These are phyloP conservation scores for Drosophila fuyamai DNA, from an alignment of 1,140 invertebrate species.

Conservation along the genomic window DNA sequence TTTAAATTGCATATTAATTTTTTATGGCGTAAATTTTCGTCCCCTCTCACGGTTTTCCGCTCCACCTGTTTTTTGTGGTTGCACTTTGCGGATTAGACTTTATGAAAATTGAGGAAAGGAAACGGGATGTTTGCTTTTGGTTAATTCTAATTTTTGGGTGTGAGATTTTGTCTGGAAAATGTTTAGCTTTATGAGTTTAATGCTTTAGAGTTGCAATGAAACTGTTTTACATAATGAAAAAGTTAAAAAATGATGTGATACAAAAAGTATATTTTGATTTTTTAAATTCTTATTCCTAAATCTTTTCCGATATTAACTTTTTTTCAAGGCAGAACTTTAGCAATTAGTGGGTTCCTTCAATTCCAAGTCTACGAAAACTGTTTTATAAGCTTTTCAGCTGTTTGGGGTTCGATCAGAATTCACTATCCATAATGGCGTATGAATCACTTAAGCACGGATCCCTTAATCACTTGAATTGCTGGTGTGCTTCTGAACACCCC, in stretches of 20 bases:
- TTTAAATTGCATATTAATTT: conserved; percentile 75
- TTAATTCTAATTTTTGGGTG: conserved; percentile 27
- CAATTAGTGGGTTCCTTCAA: too few relatives aligned
- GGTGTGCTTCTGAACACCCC: conserved; percentile 14
- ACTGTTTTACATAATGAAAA: too few relatives aligned
- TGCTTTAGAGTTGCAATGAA: background rate
- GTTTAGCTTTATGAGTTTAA: conserved; percentile 9
- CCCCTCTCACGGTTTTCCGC: conserved; percentile 1
- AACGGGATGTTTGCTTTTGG: conserved; percentile 12
- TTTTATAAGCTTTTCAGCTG: too few relatives aligned
- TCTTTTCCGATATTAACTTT: too few relatives aligned
- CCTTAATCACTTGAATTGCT: conserved; percentile 39
- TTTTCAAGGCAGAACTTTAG: too few relatives aligned
- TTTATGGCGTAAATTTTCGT: conserved; percentile 48
- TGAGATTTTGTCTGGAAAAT: background rate
- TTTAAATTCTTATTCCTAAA: too few relatives aligned
- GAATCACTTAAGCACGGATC: conserved; percentile 14
- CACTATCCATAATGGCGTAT: conserved; percentile 5
- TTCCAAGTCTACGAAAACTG: too few relatives aligned
- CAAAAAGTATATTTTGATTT: too few relatives aligned
- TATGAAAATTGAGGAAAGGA: background rate
- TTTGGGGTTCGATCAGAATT: background rate
- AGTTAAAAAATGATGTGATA: too few relatives aligned
- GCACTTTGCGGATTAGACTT: conserved; percentile 46
- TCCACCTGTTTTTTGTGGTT: conserved; percentile 28